Evolutionary conservation across 2,797 vertebrate genomes (phyloP).

Genomic region (Cuniculus paca): DNA sequence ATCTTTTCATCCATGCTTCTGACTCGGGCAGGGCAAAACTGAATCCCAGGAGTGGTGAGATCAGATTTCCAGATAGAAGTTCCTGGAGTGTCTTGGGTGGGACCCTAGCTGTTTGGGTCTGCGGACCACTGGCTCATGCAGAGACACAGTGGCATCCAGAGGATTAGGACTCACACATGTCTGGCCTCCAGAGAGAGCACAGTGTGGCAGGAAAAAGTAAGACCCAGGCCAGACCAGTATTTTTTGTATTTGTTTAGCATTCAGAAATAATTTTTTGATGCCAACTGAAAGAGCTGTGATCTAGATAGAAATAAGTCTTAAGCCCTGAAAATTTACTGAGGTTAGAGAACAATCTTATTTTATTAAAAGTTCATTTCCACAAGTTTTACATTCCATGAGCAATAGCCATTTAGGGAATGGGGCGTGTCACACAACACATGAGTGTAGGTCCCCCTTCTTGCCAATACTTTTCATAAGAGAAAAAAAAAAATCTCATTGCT

Average conservation of each 20-base stretch:
- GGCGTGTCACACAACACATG: neutral
- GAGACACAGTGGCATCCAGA: neutral
- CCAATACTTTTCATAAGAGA: slow-evolving; percentile 42
- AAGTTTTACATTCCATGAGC: slow-evolving; percentile 65
- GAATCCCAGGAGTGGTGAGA: slow-evolving; percentile 10
- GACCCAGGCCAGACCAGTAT: slow-evolving; percentile 13
- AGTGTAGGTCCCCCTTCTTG: neutral
- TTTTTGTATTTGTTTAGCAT: slow-evolving; percentile 72
- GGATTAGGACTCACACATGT: neutral
- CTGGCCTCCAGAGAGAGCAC: neutral
- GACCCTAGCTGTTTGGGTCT: neutral
- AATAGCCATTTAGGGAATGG: slow-evolving; percentile 17
- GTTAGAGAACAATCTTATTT: slow-evolving; percentile 59
- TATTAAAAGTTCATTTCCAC: slow-evolving; percentile 64
- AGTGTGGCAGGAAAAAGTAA: slow-evolving; percentile 2
- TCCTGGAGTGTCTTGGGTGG: neutral
- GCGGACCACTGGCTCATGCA: neutral
- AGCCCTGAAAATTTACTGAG: slow-evolving; percentile 65
- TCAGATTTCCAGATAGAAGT: slow-evolving; percentile 22
- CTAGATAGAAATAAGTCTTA: slow-evolving; percentile 70
- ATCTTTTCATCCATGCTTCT: slow-evolving; percentile 18
- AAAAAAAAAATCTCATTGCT: slow-evolving; percentile 38
- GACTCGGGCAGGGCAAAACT: neutral
- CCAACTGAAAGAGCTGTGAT: slow-evolving; percentile 61
- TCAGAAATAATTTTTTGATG: slow-evolving; percentile 71